Base-by-base conservation (phyloP, 2,888 invertebrate species). In the Habroteleia sp. region DNA sequence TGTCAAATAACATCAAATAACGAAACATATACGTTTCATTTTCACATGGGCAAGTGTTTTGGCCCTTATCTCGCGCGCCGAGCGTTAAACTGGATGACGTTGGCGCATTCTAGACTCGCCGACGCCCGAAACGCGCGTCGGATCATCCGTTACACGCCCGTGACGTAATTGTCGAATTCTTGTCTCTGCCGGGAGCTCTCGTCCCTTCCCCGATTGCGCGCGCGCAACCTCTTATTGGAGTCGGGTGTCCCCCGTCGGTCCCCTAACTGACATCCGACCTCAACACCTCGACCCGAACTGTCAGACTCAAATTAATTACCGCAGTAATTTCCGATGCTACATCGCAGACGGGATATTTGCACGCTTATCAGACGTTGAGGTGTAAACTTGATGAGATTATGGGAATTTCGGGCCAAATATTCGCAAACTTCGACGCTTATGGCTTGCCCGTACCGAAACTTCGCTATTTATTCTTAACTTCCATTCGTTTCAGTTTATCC, bases 91-190 rank as follows among this genome's bases (percentile, higher is more conserved):
- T 27, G 25, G 78, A 85, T 87, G 87, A 87, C 86, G 87, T 86
- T 74, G 77, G 87, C 87, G 84, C 87, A 87, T 87, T 87, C 85
- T 85, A 81, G 82, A 83, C 72, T 48, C 48, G 8, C 41, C 31
- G 72, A 72, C 74, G 63, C 72, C 56, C 37, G 56, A 82, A 66
- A 44, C 48, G 35, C 42, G 50, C 54, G 60, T 35, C 13, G 81
- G 80, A 88, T 89, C 85, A 89, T 89, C 85, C 88, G 88, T 84
- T 87, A 87, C 82, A 81, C 81, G 75, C 76, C 72, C 82, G 80
- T 84, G 84, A 87, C 87, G 87, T 87, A 88, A 87, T 87, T 87
- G 85, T 82, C 85, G 85, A 88, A 87, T 86, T 87, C 85, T 82
- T 83, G 81, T 76, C 74, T 77, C 54, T 75, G 73, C 77, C 58